Percentiles rank a stretch among this genome's conserved stretches.
Conservation (phyloP, 2,797 vertebrate genomes). For the Sebastiscus albofasciatus region DNA sequence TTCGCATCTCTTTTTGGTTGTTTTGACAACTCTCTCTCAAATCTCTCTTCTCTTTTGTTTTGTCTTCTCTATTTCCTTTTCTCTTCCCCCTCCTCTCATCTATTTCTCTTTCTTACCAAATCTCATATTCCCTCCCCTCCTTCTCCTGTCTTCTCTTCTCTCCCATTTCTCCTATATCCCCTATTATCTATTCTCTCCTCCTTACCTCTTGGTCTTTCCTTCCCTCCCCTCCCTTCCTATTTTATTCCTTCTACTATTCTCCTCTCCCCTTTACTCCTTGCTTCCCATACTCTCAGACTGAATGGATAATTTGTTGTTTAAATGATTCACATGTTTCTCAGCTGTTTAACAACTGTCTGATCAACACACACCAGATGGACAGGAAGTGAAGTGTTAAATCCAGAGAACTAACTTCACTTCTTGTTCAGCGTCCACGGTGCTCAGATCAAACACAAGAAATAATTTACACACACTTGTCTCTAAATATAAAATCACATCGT, state of each 20-base stretch:
- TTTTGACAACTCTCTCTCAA: background rate
- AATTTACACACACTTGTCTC: conserved; percentile 19
- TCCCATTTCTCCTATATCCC: background rate
- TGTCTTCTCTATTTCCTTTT: background rate
- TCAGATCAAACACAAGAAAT: conserved; percentile 37
- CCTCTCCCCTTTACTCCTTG: background rate
- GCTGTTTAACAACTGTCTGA: background rate
- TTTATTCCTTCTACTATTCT: no score
- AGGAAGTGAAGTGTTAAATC: conserved; percentile 25
- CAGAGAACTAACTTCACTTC: background rate
- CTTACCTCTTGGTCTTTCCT: background rate
- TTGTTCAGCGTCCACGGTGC: background rate
- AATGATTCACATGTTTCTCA: background rate
- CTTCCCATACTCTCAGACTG: background rate
- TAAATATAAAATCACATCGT: conserved; percentile 30
- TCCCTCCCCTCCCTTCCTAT: no score
- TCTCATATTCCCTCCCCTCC: no score
- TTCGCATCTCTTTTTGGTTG: background rate
- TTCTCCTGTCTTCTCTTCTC: background rate
- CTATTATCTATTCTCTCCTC: background rate
- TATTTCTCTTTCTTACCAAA: background rate
- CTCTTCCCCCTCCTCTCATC: background rate
- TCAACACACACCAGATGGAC: background rate
- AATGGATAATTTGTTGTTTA: background rate
- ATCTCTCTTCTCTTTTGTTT: background rate